A percentile compares a stretch with the other conserved stretches of the same genome.
phyloP scores from a whole-genome alignment of 2,797 vertebrate genomes.

The Poeciliopsis infans region DNA sequence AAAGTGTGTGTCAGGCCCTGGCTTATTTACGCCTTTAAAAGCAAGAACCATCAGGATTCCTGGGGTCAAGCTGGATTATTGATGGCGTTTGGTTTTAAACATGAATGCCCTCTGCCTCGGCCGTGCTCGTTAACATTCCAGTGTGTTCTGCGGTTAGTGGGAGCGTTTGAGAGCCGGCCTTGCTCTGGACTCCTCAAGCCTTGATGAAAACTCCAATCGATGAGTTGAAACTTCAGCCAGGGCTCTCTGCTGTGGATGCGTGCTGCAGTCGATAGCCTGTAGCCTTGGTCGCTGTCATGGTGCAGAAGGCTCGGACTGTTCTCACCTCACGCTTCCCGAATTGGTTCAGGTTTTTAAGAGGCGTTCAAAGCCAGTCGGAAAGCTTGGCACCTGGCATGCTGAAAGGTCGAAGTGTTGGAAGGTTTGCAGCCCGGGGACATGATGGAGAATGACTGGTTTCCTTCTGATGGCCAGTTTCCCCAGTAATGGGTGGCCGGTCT shows the following conservation, averaged over 20 bases:
- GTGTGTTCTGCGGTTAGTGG: conserved; percentile 14
- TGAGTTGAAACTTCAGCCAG: conserved; percentile 54
- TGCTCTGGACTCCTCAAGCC: conserved; percentile 49
- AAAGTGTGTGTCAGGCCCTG: neutral
- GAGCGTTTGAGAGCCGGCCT: conserved; percentile 44
- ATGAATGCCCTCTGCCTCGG: conserved; percentile 12
- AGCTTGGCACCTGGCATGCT: conserved; percentile 39
- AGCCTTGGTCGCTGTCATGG: conserved; percentile 60
- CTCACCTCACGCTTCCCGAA: conserved; percentile 20
- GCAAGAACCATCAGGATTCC: neutral
- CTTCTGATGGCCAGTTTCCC: conserved; percentile 75
- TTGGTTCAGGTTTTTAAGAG: conserved; percentile 4
- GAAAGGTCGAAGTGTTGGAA: conserved; percentile 63
- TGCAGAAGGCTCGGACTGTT: conserved; percentile 29
- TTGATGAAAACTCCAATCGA: conserved; percentile 62
- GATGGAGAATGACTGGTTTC: conserved; percentile 60
- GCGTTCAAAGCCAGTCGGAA: conserved; percentile 30
- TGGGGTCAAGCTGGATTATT: neutral
- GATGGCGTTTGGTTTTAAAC: conserved; percentile 16
- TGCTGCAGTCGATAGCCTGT: conserved; percentile 48
- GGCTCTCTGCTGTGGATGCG: conserved; percentile 54
- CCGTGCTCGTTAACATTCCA: conserved; percentile 33
- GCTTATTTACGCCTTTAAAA: neutral
- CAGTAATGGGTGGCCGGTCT: conserved; percentile 80
- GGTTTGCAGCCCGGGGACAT: conserved; percentile 48